A percentile compares a stretch with the other conserved stretches of the same genome.
phyloP scores from a whole-genome alignment of 2,888 invertebrate genomes.

The Willowsia nigromaculata region DNA sequence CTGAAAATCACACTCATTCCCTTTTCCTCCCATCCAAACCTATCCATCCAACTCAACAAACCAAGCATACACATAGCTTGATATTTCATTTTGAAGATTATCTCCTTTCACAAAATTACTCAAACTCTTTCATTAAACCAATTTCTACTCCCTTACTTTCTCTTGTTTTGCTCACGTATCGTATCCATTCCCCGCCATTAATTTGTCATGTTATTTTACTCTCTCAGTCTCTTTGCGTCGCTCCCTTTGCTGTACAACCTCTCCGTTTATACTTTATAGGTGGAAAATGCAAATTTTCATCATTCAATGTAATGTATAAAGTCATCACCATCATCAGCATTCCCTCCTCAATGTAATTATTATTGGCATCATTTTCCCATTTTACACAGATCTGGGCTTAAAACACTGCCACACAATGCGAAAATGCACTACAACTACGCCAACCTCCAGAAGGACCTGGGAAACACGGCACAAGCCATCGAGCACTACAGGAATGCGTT shows the following conservation, averaged over 20 bases:
- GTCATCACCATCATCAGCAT: not conserved
- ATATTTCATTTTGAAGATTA: conserved; percentile 60
- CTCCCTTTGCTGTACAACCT: not conserved
- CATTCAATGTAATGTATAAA: not conserved
- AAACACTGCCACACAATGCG: conserved; percentile 90
- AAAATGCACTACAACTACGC: conserved; percentile 95
- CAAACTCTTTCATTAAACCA: conserved; percentile 52
- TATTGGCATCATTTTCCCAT: conserved; percentile 28
- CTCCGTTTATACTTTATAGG: not conserved
- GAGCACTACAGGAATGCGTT: conserved; percentile 90
- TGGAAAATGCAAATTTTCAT: not conserved
- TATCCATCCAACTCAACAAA: conserved; percentile 18
- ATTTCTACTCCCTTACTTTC: conserved; percentile 19
- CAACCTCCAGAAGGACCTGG: conserved; percentile 90
- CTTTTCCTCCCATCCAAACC: not conserved
- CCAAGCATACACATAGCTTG: not conserved
- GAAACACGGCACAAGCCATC: conserved; percentile 87
- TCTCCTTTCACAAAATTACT: conserved; percentile 44
- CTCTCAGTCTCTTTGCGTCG: not conserved
- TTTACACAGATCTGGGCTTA: conserved; percentile 86
- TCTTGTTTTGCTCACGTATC: conserved; percentile 31
- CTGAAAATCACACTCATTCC: conserved; percentile 51
- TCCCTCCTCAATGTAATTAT: not conserved
- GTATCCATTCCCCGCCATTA: not conserved
- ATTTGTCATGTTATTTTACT: conserved; percentile 13